Base-by-base conservation (phyloP, 2,113 vertebrate species). In the Dendropsophus ebraccatus region DNA sequence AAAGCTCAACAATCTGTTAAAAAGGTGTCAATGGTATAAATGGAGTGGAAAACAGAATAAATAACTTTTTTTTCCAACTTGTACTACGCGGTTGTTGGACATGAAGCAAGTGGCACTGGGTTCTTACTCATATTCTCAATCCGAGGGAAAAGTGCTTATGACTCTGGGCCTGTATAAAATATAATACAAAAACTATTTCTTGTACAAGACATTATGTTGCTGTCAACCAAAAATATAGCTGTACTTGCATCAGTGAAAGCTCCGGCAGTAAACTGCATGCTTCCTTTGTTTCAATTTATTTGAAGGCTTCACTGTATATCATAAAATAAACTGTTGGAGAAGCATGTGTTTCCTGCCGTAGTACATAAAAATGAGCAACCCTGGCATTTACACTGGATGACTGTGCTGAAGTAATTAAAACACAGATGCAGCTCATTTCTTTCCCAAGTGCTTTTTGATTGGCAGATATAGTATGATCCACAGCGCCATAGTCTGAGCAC, bases 371-470 rank as follows among this genome's bases (percentile, higher is more conserved):
- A 84, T 74, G 82, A 84, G 82, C 82, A 84, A 30, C 82, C 25
- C 82, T 84, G 82, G 82, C 82, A 84, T 84, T 83, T 84, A n/a
- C 70, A 73, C 69, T 75, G 82, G 82, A 75, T 84, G 82, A 60
- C 82, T 92, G 91, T 90, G 60, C 88, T 90, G 0, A 82, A 88
- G 72, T 90, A 90, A 90, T 90, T 92, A 90, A 92, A 94, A 91
- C 85, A 83, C 81, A 92, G 90, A 89, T 92, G 81, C 89, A 90
- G 69, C 87, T 90, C 70, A 47, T 90, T 88, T 88, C 81, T 90
- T 81, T 87, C 88, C 88, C 87, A 90, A 89, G 35, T 89, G 65
- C 85, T 85, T 56, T 85, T 87, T 93, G 88, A 91, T 87, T 92
- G 91, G 80, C 91, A 91, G 87, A 88, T 88, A 81, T 62, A 87